Evolutionary conservation across 2,797 vertebrate species (phyloP), one percentile per base, ranked within the genome.

Genomic region (Agapornis canus): DNA sequence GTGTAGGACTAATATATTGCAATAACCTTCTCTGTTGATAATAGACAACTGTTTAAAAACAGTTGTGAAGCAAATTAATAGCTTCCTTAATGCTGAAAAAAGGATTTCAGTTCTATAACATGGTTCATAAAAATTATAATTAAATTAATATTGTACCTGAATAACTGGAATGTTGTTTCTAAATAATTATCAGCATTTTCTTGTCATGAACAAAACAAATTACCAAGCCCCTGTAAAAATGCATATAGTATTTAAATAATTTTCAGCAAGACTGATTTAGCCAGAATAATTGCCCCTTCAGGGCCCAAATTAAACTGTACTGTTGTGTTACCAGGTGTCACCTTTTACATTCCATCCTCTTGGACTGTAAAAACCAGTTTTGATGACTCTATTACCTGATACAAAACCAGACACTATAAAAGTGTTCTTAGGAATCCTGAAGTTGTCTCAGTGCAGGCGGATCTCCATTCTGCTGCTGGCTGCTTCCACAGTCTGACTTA

Each of bases 291-390:
- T 91, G 12, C 5, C 29, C 64, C 78, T 95, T 80, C 78, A 87
- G 89, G 82, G 75, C 57, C 65, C 23, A 54, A 83, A 78, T 82
- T 80, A 89, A 87, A 95, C 68, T 16, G 22, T 78, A 27, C 39
- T 49, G 22, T 52, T 92, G 23, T 61, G 57, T 54, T 87, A 57
- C 75, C 60, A 54, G 26, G 42, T 75, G 78, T 90, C 71, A 9
- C n/a, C 14, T 87, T 93, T 60, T 54, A 47, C 82, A 54, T 92
- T 94, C 82, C 64, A 9, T 82, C 37, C 27, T 85, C 57, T 60
- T 89, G 76, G 61, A 93, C 83, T 82, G 86, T 78, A 22, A 75
- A 92, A 77, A 88, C 18, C 42, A 75, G 29, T 40, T 96, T 94
- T 92, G 95, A 87, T 87, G 49, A 65, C 75, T 87, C 49, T 71